Conservation (phyloP, 2,888 invertebrate species). For the Protula sp. region DNA sequence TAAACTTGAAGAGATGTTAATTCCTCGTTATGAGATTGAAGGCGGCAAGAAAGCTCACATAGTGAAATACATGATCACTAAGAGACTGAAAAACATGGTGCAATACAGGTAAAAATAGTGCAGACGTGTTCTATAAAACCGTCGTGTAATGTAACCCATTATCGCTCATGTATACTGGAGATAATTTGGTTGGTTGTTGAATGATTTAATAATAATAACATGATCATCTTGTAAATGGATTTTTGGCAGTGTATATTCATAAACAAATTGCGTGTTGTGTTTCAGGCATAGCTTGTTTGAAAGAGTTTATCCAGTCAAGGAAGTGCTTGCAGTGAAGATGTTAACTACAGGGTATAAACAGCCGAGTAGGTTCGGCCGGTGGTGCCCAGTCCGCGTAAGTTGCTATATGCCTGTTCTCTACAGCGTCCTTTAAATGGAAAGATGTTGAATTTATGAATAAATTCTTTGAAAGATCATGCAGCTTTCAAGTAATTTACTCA, state of each 20-base stretch:
- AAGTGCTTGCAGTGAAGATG: slow-evolving; percentile 45
- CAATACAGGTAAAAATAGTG: slow-evolving; percentile 1
- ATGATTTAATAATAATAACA: too few relatives aligned
- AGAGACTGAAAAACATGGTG: slow-evolving; percentile 31
- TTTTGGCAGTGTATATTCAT: too few relatives aligned
- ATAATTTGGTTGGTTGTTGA: too few relatives aligned
- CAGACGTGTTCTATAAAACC: too few relatives aligned
- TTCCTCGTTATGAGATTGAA: slow-evolving; percentile 45
- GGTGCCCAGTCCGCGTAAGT: slow-evolving; percentile 53
- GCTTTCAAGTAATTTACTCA: too few relatives aligned
- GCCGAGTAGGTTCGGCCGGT: slow-evolving; percentile 51
- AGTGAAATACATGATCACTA: slow-evolving; percentile 45
- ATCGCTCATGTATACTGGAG: too few relatives aligned
- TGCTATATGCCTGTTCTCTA: background rate
- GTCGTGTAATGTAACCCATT: too few relatives aligned
- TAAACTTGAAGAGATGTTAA: slow-evolving; percentile 43
- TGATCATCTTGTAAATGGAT: too few relatives aligned
- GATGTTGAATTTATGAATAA: too few relatives aligned
- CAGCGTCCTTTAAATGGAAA: background rate
- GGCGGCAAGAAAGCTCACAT: slow-evolving; percentile 49
- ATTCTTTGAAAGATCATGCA: too few relatives aligned
- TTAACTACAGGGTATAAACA: slow-evolving; percentile 50
- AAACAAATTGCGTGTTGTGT: too few relatives aligned
- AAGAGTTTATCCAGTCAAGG: slow-evolving; percentile 47
- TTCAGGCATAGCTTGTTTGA: slow-evolving; percentile 49